These are phyloP conservation scores for Hucho hucho DNA, from an alignment of 2,113 vertebrate genomes.

Conservation along the genomic window DNA sequence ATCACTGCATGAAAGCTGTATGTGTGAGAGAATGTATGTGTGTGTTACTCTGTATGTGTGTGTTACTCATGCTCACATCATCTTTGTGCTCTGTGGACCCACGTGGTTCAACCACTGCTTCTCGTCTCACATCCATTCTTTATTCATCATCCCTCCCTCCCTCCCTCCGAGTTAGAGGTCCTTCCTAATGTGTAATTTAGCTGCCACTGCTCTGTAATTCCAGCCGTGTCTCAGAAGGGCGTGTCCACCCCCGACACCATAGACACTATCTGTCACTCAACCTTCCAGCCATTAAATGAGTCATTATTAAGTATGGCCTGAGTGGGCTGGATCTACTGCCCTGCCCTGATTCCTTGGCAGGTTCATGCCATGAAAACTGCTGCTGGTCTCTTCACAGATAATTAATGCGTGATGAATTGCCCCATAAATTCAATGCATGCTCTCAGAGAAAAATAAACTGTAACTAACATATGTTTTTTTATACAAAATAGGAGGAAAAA, in stretches of 20 bases:
- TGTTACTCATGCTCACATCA: background rate
- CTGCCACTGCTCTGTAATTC: slow-evolving; percentile 74
- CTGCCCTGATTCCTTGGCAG: slow-evolving; percentile 51
- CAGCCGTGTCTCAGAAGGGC: slow-evolving; percentile 66
- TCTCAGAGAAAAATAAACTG: too few relatives aligned
- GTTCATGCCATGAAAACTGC: too few relatives aligned
- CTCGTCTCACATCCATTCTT: slow-evolving; percentile 70
- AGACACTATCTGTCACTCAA: slow-evolving; percentile 75
- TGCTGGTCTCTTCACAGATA: too few relatives aligned
- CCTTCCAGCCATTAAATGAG: slow-evolving; percentile 68
- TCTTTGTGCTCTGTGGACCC: slow-evolving; percentile 33
- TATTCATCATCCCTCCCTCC: slow-evolving; percentile 73
- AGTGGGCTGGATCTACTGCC: slow-evolving; percentile 63
- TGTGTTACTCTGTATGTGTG: too few relatives aligned
- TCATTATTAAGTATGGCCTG: slow-evolving; percentile 71
- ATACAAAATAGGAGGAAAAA: too few relatives aligned
- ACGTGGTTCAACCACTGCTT: slow-evolving; percentile 41
- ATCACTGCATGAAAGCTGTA: background rate
- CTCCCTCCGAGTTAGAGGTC: slow-evolving; percentile 66
- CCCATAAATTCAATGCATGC: too few relatives aligned
- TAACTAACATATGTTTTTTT: too few relatives aligned
- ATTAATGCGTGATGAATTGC: too few relatives aligned
- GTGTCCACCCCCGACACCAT: slow-evolving; percentile 55
- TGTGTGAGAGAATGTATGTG: background rate
- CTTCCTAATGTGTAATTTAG: slow-evolving; percentile 73